Percentiles rank a stretch among this genome's conserved stretches.
Conservation (phyloP, 2,113 vertebrate species). For the Catharus fuscescens region DNA sequence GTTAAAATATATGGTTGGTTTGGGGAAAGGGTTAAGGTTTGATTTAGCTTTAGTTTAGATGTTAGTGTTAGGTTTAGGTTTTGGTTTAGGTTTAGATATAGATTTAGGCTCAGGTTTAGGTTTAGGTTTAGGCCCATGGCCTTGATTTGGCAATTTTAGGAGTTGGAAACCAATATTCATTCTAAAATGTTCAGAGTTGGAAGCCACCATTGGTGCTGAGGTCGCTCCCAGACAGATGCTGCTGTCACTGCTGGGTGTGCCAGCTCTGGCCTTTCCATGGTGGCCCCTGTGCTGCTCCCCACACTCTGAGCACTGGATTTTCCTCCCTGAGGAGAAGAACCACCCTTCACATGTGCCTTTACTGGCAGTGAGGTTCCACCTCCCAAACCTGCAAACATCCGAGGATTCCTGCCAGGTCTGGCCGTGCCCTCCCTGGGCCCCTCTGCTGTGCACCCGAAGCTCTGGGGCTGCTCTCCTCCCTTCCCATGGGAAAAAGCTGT, state of each 20-base stretch:
- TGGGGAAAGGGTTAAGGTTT: background rate
- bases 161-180: background rate
- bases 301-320: background rate
- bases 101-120: too few relatives aligned
- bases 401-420: background rate
- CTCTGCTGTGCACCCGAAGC: too few relatives aligned
- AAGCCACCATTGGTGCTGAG: background rate
- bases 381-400: rapidly evolving
- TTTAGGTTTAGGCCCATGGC: too few relatives aligned
- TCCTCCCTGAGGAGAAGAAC: background rate
- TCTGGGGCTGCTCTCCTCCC: background rate
- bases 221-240: background rate
- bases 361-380: background rate
- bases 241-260: background rate
- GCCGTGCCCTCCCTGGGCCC: background rate
- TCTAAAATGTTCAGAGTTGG: background rate
- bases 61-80: background rate
- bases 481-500: background rate
- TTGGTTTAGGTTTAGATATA: background rate
- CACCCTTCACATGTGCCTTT: background rate
- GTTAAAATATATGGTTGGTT: background rate
- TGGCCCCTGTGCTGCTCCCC: background rate
- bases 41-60: background rate
- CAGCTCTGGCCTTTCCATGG: background rate
- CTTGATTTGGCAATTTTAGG: background rate